Base-by-base conservation (phyloP, 2,888 invertebrate species). In the Caenorhabditis imperialis region DNA sequence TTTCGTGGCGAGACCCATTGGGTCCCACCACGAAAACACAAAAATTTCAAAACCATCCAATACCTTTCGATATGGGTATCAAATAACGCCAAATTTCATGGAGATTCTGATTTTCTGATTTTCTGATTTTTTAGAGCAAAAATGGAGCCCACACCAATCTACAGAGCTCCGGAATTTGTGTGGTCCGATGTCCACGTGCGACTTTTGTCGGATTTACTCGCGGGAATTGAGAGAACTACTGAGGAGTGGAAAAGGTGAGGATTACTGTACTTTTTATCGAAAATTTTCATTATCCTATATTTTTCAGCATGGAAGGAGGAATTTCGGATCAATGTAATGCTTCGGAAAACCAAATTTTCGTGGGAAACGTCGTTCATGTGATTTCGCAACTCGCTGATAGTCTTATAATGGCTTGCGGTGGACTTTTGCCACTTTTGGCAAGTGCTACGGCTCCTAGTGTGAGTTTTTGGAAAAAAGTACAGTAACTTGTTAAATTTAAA, bases 311-410 rank as follows among this genome's bases (percentile, higher is more conserved):
- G 7, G 74, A 74, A 37, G 60, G 74, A 10, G 54, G 48, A n/a
- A 50, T 53, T 25, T 54, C 62, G 0, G 74, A 75, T 22, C 70
- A 75, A 27, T 75, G 75, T 23, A 70, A 70, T 45, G 54, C 53
- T 23, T 57, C 65, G 1, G 75, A 75, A 30, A 75, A 63, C 33
- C 73, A 79, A 51, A 95, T 99, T 84, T 99, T 99, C 90, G 98
- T 99, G 69, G 96, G 98, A 77, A 99, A 99, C 90, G 96, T 98
- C 4, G 97, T 99, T 50, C 99, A 99, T 90, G 91, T 99, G 88
- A 96, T 99, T 89, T 98, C 98, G 14, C 99, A 99, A 90, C 91
- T 99, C 81, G 95, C 97, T 0, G 99, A 99, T 90, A 99, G 97
- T 90, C 92, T 99, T 81, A 97, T 99, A 87, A 99, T 99, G 85